Evolutionary conservation across 2,113 vertebrate species (phyloP), one percentile per base, ranked within the genome.

Genomic region (Maccullochella peelii): DNA sequence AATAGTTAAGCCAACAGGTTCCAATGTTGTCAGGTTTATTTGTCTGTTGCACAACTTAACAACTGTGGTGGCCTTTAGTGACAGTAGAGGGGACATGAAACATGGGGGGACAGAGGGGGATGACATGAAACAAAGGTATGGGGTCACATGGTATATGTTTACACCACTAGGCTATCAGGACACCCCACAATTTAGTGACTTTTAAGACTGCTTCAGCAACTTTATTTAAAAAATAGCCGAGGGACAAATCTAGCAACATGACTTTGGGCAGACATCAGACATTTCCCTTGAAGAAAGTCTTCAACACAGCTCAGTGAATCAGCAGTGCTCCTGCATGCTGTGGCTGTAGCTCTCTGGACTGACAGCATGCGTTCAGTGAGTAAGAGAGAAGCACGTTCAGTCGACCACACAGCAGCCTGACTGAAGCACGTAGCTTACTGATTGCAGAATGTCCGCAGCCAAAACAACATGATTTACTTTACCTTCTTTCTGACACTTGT

Each of bases 301-400:
- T 33, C 44, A 79, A 11, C 61, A 62, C 70, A 79, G 47, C 49
- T 63, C 52, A 55, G 71, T 67, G 50, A 71, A 54, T 80, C 73
- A 38, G 66, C 47, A 47, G 69, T 73, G 27, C 7, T 86, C 47
- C 16, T 70, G 59, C 47, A 57, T 52, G n/a, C 30, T 73, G 57
- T 61, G 12, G 16, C 59, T 72, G 49, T 74, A 33, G 38, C 52
- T 82, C 15, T 79, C 40, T 75, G 55, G 49, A 62, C 16, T 86
- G 40, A 62, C 67, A 67, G 47, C 75, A n/a, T 62, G 61, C 20
- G 14, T 73, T 54, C 21, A 59, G 44, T 57, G 27, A 76, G 21
- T 54, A 52, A 65, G n/a, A 55, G 38, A 55, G 70, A 74, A 18
- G 30, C 65, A 27, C 10, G 1, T 57, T 85, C 57, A 71, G 27